Conservation (phyloP, 2,113 vertebrate genomes). For the Prunella fulvescens region DNA sequence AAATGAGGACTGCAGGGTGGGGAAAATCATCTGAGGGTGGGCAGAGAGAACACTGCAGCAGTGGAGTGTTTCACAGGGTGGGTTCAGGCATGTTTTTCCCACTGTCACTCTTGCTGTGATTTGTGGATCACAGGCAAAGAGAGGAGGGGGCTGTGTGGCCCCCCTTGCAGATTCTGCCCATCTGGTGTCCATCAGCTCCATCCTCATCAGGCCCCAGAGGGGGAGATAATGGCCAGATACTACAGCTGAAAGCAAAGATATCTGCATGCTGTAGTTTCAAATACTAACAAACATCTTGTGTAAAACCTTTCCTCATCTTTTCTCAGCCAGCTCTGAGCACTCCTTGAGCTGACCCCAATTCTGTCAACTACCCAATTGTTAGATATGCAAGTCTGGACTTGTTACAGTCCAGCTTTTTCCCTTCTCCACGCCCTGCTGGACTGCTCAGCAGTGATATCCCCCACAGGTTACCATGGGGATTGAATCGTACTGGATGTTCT, state of each 20-base stretch:
- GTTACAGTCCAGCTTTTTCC: neutral
- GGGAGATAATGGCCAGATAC: neutral
- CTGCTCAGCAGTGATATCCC: neutral
- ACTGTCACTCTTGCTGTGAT: neutral
- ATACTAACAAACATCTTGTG: neutral
- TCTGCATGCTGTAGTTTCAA: neutral
- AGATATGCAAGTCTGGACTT: rapidly evolving
- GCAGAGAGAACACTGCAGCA: neutral
- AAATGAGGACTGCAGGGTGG: neutral
- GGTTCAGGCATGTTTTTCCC: neutral
- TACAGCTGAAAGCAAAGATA: neutral
- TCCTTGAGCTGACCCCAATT: neutral
- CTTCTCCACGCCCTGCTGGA: neutral
- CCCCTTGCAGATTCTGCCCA: neutral
- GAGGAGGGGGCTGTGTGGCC: neutral
- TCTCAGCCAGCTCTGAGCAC: neutral
- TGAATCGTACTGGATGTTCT: neutral
- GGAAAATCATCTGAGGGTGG: neutral
- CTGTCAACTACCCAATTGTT: neutral
- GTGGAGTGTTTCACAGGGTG: neutral
- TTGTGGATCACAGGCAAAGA: rapidly evolving
- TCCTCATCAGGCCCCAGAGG: neutral
- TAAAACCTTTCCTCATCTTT: neutral
- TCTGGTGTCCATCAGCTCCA: neutral
- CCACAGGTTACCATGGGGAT: slow-evolving; percentile 6